These are phyloP conservation scores for Melanotaenia parkinsoni DNA, from an alignment of 2,797 vertebrate species.

Conservation along the genomic window DNA sequence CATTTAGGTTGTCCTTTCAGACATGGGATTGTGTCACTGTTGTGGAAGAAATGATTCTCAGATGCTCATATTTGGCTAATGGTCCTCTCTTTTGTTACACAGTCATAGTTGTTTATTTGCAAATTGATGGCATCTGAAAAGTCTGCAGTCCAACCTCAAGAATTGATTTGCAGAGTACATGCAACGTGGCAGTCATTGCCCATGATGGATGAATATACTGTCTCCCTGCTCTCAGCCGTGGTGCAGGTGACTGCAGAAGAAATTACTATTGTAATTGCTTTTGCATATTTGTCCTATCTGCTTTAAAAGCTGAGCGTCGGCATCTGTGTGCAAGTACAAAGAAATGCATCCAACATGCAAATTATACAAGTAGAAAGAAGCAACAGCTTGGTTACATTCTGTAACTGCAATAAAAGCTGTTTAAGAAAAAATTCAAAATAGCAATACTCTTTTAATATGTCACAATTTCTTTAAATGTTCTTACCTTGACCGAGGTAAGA, in stretches of 20 bases:
- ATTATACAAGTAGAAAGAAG: neutral
- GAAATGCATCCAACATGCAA: neutral
- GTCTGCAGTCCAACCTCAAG: slow-evolving; percentile 40
- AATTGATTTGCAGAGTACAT: slow-evolving; percentile 36
- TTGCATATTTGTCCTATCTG: slow-evolving; percentile 33
- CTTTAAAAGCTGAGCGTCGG: slow-evolving; percentile 4
- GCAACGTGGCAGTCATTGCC: slow-evolving; percentile 42
- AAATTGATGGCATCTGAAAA: slow-evolving; percentile 28
- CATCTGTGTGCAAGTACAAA: slow-evolving; percentile 15
- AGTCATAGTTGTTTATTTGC: slow-evolving; percentile 27
- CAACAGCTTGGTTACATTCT: neutral
- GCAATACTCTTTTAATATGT: neutral
- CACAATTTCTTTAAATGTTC: neutral
- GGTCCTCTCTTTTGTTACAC: slow-evolving; percentile 9
- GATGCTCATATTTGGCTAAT: slow-evolving; percentile 7
- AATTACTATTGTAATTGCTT: slow-evolving; percentile 52
- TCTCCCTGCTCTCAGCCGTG: slow-evolving; percentile 18
- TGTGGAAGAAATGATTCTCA: slow-evolving; percentile 15
- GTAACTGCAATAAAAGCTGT: neutral
- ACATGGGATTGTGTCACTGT: slow-evolving; percentile 12
- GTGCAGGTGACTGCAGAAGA: slow-evolving; percentile 34
- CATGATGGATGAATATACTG: slow-evolving; percentile 41
- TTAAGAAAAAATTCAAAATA: neutral
- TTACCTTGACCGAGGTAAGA: neutral
- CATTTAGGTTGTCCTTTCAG: slow-evolving; percentile 27